A percentile compares a stretch with the other conserved stretches of the same genome.
Evolutionary conservation across 2,113 vertebrate genomes (phyloP).

Genomic region (Scomber colias): DNA sequence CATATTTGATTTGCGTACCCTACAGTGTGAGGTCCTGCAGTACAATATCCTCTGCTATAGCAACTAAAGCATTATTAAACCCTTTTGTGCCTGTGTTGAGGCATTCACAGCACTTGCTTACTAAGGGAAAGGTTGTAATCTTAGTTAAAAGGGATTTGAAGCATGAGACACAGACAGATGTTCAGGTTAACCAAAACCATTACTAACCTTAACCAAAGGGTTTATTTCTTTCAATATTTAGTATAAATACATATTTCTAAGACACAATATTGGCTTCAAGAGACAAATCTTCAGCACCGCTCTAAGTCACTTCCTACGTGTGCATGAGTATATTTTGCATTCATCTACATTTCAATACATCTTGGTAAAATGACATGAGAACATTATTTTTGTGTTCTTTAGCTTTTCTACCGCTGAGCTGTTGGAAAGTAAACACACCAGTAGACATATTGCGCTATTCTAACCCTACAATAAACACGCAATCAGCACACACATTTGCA

Average conservation of each 20-base stretch:
- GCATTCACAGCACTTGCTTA: too few relatives aligned
- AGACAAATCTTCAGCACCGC: not conserved
- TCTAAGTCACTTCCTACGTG: not conserved
- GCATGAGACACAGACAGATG: too few relatives aligned
- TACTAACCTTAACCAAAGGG: too few relatives aligned
- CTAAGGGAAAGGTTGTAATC: too few relatives aligned
- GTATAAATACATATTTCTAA: conserved; percentile 1
- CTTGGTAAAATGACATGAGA: conserved; percentile 9
- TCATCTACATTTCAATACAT: conserved; percentile 12
- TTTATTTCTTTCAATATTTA: not conserved
- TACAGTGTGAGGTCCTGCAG: too few relatives aligned
- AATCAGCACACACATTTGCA: conserved; percentile 39
- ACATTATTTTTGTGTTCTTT: conserved; percentile 31
- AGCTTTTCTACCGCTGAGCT: not conserved
- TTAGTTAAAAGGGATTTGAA: too few relatives aligned
- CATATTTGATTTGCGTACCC: too few relatives aligned
- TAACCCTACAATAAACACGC: conserved; percentile 25
- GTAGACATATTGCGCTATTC: conserved; percentile 11
- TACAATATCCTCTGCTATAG: too few relatives aligned
- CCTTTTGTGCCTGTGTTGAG: too few relatives aligned
- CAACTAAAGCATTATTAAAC: too few relatives aligned
- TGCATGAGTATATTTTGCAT: not conserved
- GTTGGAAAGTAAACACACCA: not conserved
- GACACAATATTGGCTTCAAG: not conserved
- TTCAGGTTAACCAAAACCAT: too few relatives aligned